These are phyloP conservation scores for Drosophila helvetica DNA, from an alignment of 2,888 invertebrate species.

Conservation along the genomic window DNA sequence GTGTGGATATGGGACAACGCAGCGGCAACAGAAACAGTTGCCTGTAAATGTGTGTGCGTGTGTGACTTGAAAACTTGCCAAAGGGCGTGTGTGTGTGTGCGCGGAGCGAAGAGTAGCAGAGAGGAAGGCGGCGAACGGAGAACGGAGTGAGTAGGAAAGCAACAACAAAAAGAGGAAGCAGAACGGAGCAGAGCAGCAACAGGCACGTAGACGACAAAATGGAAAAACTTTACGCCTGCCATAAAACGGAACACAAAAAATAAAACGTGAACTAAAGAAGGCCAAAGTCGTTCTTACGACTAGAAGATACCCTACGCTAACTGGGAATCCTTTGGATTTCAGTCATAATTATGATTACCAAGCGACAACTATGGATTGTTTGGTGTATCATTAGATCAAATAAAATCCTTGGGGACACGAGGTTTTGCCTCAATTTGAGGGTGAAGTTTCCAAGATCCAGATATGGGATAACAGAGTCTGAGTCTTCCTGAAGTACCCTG, in stretches of 20 bases:
- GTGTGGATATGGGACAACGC: constrained; percentile 14
- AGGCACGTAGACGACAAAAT: constrained; percentile 47
- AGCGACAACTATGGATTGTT: too few relatives aligned
- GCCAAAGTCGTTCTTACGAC: background rate
- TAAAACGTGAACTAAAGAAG: background rate
- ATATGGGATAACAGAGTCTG: background rate
- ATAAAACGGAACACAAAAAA: constrained; percentile 5
- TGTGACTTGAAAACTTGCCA: constrained; percentile 62
- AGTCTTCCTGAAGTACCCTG: background rate
- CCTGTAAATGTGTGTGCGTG: constrained; percentile 17
- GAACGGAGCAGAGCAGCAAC: constrained; percentile 19
- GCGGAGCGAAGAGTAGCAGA: background rate
- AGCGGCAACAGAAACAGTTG: constrained; percentile 32
- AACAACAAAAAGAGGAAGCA: constrained; percentile 22
- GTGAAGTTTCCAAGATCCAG: background rate
- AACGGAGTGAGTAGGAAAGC: constrained; percentile 42
- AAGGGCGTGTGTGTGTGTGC: constrained; percentile 58
- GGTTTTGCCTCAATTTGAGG: background rate
- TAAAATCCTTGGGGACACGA: too few relatives aligned
- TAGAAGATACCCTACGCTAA: background rate
- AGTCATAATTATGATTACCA: too few relatives aligned
- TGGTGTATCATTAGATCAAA: too few relatives aligned
- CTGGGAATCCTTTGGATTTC: background rate
- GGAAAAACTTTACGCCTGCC: background rate
- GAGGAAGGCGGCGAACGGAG: constrained; percentile 12